These are phyloP conservation scores for Gerosis bhagava DNA, from an alignment of 2,888 invertebrate genomes.

Conservation along the genomic window DNA sequence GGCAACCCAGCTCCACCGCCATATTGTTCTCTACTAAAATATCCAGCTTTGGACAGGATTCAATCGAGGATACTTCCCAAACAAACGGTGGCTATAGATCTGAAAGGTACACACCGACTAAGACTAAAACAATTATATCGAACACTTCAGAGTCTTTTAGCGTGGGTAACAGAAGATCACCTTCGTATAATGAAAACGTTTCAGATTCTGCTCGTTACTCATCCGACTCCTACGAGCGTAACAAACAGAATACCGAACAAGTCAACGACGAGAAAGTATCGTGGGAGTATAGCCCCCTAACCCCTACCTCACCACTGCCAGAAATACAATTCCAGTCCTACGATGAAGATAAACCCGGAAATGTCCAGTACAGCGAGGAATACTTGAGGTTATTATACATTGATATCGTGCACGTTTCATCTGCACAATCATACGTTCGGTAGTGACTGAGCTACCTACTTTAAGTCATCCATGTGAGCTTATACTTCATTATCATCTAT, in stretches of 20 bases:
- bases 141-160: slow-evolving; percentile 68
- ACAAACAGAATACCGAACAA: slow-evolving; percentile 44
- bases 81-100: slow-evolving; percentile 67
- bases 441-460: slow-evolving; percentile 51
- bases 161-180: slow-evolving; percentile 67
- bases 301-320: slow-evolving; percentile 59
- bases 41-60: slow-evolving; percentile 77
- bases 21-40: slow-evolving; percentile 78
- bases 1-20: slow-evolving; percentile 62
- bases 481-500: slow-evolving; percentile 40
- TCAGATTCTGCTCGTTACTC: slow-evolving; percentile 53
- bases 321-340: slow-evolving; percentile 80
- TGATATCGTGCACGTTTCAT: slow-evolving; percentile 49
- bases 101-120: slow-evolving; percentile 72
- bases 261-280: slow-evolving; percentile 60
- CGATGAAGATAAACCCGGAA: slow-evolving; percentile 68
- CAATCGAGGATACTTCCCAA: slow-evolving; percentile 59
- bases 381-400: slow-evolving; percentile 77
- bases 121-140: slow-evolving; percentile 67
- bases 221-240: slow-evolving; percentile 55
- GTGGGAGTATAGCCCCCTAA: slow-evolving; percentile 73
- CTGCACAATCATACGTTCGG: slow-evolving; percentile 45
- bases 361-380: slow-evolving; percentile 63
- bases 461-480: slow-evolving; percentile 40
- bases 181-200: slow-evolving; percentile 66